phyloP scores from a whole-genome alignment of 1,140 invertebrate species.

The Ceratina australensis region DNA sequence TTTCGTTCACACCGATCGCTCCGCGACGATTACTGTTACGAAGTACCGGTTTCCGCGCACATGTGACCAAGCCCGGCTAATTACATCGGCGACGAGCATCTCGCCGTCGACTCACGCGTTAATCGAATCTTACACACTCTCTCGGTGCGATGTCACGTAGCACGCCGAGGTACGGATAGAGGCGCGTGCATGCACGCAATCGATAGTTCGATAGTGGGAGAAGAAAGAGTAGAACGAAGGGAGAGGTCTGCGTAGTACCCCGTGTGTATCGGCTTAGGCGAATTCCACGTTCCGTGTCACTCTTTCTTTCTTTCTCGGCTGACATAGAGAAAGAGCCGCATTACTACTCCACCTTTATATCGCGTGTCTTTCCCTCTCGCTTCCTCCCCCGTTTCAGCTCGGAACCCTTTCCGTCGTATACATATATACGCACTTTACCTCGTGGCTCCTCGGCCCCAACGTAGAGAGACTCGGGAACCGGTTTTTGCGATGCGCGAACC shows the following conservation, averaged over 20 bases:
- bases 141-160: conserved; percentile 41
- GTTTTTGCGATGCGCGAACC: conserved; percentile 66
- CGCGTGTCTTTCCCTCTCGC: conserved; percentile 34
- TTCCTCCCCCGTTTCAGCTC: conserved; percentile 25
- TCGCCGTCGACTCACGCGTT: conserved; percentile 23
- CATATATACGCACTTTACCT: conserved; percentile 55
- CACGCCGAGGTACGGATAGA: conserved; percentile 11
- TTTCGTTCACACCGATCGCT: not conserved
- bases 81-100: conserved; percentile 22
- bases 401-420: conserved; percentile 49
- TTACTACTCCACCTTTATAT: conserved; percentile 27
- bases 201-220: conserved; percentile 44
- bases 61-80: conserved; percentile 15
- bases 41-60: not conserved
- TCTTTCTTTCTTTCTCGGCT: conserved; percentile 17
- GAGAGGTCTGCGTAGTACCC: conserved; percentile 1
- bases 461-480: conserved; percentile 62
- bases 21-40: not conserved
- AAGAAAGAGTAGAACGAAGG: conserved; percentile 12
- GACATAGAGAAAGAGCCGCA: not conserved
- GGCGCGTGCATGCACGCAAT: conserved; percentile 50
- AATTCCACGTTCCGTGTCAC: conserved; percentile 57
- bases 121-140: conserved; percentile 43
- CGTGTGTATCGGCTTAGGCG: conserved; percentile 47
- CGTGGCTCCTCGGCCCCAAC: conserved; percentile 31